Evolutionary conservation across 2,797 vertebrate species (phyloP), one percentile per base, ranked within the genome.

Genomic region (Knipowitschia caucasica): DNA sequence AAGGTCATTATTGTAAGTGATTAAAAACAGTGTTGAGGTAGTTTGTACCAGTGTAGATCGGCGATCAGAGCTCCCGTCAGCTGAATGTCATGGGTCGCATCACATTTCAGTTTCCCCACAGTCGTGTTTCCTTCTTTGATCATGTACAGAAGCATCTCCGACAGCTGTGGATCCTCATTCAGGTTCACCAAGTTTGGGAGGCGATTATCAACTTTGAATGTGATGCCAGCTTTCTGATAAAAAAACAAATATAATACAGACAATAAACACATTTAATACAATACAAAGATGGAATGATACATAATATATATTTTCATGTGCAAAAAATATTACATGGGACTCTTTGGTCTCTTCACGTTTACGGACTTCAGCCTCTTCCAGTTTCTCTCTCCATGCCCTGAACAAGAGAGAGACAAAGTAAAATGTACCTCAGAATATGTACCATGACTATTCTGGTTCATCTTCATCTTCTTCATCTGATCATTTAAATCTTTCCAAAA

Each of bases 141-240:
- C 94, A 96, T 95, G 66, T 99, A 99, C 4, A 98, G 81, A 36
- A 99, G 90, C 91, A 96, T 93, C 83, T 98, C 97, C 2, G 97
- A 99, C 52, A 98, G 90, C 83, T 98, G 97, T 34, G 96, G 96
- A 69, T 99, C 97, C 83, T 98, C 97, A 45, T 92, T 99, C 68
- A 99, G 91, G 78, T 97, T 98, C 57, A 99, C 95, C 58, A 99
- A 87, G 78, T 96, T 98, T 51, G 97, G 95, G 58, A 96, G 89
- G 38, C 75, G 87, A 77, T 95, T 95, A 84, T 98, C 95, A 81
- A 96, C 92, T 86, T 94, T 95, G 82, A 98, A 95, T 0, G 95
- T 91, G 77, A 94, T 88, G 11, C 93, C 96, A 46, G 91, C 91
- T 92, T 93, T 95, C 96, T 99, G 62, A 53, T 29, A 6, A n/a